These are phyloP conservation scores for Geodia barretti DNA, from an alignment of 37 sponge, comb jelly and placozoan species.

Conservation along the genomic window DNA sequence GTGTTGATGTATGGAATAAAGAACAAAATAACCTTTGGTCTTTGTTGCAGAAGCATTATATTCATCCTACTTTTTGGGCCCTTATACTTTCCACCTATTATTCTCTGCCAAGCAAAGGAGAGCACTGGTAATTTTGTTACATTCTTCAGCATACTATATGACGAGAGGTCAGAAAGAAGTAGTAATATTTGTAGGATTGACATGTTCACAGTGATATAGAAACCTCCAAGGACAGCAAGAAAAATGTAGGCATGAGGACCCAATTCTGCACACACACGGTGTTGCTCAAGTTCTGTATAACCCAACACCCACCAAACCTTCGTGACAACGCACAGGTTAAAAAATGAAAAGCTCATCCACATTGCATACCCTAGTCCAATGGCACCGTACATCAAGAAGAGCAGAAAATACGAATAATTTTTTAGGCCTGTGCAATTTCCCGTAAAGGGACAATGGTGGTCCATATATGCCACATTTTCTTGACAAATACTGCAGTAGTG, in stretches of 20 bases:
- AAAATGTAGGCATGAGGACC: slow-evolving; percentile 40
- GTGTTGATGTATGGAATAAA: slow-evolving; percentile 12
- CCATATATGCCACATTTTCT: slow-evolving; percentile 31
- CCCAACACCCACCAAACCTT: slow-evolving; percentile 26
- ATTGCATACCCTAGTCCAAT: slow-evolving; percentile 51
- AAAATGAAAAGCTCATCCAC: slow-evolving; percentile 44
- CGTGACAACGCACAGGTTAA: slow-evolving; percentile 25
- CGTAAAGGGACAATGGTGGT: slow-evolving; percentile 82
- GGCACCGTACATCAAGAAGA: slow-evolving; percentile 44
- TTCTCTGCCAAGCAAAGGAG: slow-evolving; percentile 37
- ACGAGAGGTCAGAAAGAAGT: slow-evolving; percentile 23
- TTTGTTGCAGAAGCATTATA: slow-evolving; percentile 20
- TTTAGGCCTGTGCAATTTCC: slow-evolving; percentile 59
- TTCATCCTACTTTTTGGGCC: slow-evolving; percentile 42
- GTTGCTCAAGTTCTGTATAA: neutral
- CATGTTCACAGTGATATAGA: slow-evolving; percentile 9
- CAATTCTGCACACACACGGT: slow-evolving; percentile 11
- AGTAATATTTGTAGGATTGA: slow-evolving; percentile 13
- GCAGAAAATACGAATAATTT: slow-evolving; percentile 57
- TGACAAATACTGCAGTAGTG: slow-evolving; percentile 45
- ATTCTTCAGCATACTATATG: slow-evolving; percentile 25
- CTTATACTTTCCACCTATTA: slow-evolving; percentile 30
- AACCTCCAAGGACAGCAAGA: slow-evolving; percentile 40
- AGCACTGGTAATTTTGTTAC: slow-evolving; percentile 24
- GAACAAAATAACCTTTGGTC: slow-evolving; percentile 8